Conservation (phyloP, 2,113 vertebrate species). For the Gobio gobio region DNA sequence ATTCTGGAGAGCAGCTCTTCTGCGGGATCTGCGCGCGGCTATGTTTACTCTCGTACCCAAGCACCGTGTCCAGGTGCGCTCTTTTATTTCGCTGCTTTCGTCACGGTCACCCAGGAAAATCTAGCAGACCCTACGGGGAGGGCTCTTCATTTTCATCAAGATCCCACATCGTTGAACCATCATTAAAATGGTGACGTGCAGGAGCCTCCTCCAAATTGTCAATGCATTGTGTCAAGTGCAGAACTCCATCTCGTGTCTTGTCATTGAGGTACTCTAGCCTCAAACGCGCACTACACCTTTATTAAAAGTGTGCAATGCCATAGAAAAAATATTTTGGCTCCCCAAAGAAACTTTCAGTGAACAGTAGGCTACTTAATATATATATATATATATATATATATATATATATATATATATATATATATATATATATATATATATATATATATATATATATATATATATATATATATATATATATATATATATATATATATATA, state of each 20-base stretch:
- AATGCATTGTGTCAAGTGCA: neutral
- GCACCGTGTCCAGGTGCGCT: conserved; percentile 62
- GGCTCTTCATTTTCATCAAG: conserved; percentile 39
- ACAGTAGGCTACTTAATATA: no score
- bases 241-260: neutral
- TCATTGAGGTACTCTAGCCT: neutral
- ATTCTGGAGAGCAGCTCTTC: neutral
- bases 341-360: no score
- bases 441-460: no score
- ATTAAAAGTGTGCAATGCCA: no score
- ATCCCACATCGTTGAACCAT: conserved; percentile 36
- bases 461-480: no score
- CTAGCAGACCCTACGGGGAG: neutral
- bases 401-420: no score
- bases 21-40: neutral
- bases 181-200: neutral
- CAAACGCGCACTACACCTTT: neutral
- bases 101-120: conserved; percentile 65
- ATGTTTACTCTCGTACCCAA: conserved; percentile 6
- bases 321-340: no score
- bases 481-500: no score
- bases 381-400: no score
- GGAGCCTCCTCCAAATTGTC: conserved; percentile 8
- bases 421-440: no score
- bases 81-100: conserved; percentile 72